Base-by-base conservation (phyloP, 37 sponge, comb jelly and placozoan genomes). In the Cladorhizidae sp. region DNA sequence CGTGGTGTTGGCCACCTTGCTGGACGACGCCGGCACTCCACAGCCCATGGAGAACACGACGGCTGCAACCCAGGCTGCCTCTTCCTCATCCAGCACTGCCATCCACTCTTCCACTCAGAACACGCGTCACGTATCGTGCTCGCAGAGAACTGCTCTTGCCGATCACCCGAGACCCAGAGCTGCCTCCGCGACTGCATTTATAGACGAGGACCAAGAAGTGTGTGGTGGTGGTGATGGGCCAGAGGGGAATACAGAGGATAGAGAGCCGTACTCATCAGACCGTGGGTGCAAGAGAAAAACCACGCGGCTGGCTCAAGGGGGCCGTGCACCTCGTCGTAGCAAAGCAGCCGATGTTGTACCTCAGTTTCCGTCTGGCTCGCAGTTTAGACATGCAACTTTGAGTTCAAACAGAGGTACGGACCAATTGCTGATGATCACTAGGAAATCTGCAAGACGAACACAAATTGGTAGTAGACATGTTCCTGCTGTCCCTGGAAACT, bases 1-100 rank as follows among this genome's bases (percentile, higher is more conserved):
- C 85, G 80, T 95, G 76, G 96, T 95, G 17, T 55, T 95, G 79
- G 96, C 96, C 37, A 92, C 93, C 43, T 81, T 95, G 3, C 76
- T 80, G 38, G 93, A 89, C 33, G 52, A 65, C 7, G 26, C 36
- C 5, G 2, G 3, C 7, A 32, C 35, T 3, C 26, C 23, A 26
- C 32, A 29, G 31, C 32, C 67, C 67, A 65, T 36, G 7, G 11
- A 9, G 8, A 45, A 45, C 49, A 45, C 31, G 32, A 65, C 67
- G 35, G 9, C 67, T 17, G 59, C 59, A 21, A 14, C 59, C 14
- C 2, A 58, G 3, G 17, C 3, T 5, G 5, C 59, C 59, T 58
- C 59, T 58, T 3, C 26, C 26, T 8, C 67, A 23, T 11, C 12
- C 43, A 71, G 3, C n/a, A 41, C 5, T 15, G 6, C 72, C 49